Evolutionary conservation across 2,797 vertebrate species (phyloP), one percentile per base, ranked within the genome.

Genomic region (Danio jaintianensis): DNA sequence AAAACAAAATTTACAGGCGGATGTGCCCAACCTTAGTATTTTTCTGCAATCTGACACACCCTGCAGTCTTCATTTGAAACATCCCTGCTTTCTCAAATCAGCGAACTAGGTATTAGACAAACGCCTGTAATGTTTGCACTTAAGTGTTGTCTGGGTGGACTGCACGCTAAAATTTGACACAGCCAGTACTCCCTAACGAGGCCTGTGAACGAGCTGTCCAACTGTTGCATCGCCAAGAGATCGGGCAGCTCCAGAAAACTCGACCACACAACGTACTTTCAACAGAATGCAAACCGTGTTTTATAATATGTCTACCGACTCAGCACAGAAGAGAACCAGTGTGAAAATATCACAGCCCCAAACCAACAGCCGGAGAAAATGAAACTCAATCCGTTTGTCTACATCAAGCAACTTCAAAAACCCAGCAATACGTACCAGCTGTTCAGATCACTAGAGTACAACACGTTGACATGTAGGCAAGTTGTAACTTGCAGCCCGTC

Each of bases 401-500:
- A 66, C 29, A 66, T 20, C 43, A 5, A 72, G 7, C 7, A 81
- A 68, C 48, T 61, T 22, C 43, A 83, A 80, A 83, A 79, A 82
- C 2, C 58, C 42, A 59, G 71, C 56, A 76, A 80, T 76, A 94
- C 94, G 90, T 91, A 95, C 94, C 94, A 94, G 93, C 92, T 93
- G 93, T 92, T 94, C 88, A 93, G 87, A 66, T 83, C 72, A 86
- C 88, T 78, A 81, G 4, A 3, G 78, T 79, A 67, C 86, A 88
- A 89, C 83, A 82, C 87, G 92, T 90, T 90, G 91, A 92, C 94
- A 94, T 94, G 92, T 56, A 94, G 91, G 89, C 91, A 89, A 91
- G 84, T 90, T 88, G 86, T 86, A 85, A 90, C 56, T 88, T 87
- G 82, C 42, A 63, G 62, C 83, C 77, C 72, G 11, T 79, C 42